A percentile compares a stretch with the other conserved stretches of the same genome.
Evolutionary conservation across 1,140 invertebrate species (phyloP).

Genomic region (Arctopsyche grandis): DNA sequence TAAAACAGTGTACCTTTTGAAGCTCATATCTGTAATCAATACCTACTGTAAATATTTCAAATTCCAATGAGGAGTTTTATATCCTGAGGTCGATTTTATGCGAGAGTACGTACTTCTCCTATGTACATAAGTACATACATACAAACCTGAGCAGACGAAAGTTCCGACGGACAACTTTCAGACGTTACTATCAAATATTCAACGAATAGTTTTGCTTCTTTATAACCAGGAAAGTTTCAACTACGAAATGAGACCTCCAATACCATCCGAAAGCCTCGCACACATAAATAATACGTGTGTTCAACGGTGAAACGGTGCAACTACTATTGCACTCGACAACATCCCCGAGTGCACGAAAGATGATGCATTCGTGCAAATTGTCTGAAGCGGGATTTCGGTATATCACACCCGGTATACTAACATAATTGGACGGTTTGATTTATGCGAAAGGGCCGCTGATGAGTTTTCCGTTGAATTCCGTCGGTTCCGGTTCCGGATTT

Average conservation of each 20-base stretch:
- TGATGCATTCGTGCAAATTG: neutral
- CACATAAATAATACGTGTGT: too few relatives aligned
- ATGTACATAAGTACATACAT: too few relatives aligned
- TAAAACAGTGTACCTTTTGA: too few relatives aligned
- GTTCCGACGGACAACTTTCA: conserved; percentile 18
- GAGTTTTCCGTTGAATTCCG: conserved; percentile 18
- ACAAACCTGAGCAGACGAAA: neutral
- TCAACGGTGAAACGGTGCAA: neutral
- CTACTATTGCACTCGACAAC: too few relatives aligned
- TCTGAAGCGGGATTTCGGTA: neutral
- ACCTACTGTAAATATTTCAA: too few relatives aligned
- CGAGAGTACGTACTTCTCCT: too few relatives aligned
- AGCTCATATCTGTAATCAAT: too few relatives aligned
- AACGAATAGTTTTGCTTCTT: conserved; percentile 23
- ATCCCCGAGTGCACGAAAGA: too few relatives aligned
- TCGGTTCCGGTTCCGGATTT: neutral
- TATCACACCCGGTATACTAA: neutral
- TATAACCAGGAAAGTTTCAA: conserved; percentile 6
- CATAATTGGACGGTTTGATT: neutral
- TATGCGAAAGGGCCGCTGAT: neutral
- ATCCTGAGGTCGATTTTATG: too few relatives aligned
- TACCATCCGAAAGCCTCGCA: too few relatives aligned
- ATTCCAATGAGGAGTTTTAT: too few relatives aligned
- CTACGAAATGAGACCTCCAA: neutral
- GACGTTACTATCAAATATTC: conserved; percentile 27